Evolutionary conservation across 2,113 vertebrate species (phyloP).

Genomic region (Psettodes erumei): DNA sequence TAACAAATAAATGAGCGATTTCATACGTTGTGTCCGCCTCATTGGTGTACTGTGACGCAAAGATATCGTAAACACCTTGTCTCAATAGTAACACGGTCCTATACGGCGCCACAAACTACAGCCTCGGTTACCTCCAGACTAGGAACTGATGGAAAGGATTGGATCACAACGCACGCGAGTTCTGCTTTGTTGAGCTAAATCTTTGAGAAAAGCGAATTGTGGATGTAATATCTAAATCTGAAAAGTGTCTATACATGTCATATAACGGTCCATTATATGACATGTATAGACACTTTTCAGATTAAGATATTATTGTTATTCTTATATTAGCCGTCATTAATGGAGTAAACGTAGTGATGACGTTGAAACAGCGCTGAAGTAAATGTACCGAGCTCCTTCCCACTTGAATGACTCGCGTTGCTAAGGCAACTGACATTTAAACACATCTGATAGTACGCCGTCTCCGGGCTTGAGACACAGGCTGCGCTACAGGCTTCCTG

Average conservation of each 20-base stretch:
- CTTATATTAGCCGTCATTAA: too few relatives aligned
- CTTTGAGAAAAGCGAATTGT: too few relatives aligned
- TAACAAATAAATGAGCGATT: conserved; percentile 43
- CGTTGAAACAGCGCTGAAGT: too few relatives aligned
- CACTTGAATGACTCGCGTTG: neutral
- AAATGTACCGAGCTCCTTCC: neutral
- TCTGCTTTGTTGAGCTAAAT: too few relatives aligned
- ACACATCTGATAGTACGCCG: neutral
- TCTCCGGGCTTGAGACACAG: neutral
- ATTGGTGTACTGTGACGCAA: neutral
- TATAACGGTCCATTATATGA: too few relatives aligned
- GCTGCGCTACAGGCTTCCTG: neutral
- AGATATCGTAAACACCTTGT: neutral
- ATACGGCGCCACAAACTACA: neutral
- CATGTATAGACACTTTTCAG: too few relatives aligned
- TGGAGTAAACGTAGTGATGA: too few relatives aligned
- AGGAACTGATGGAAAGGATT: neutral
- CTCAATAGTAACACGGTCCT: neutral
- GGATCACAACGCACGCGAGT: neutral
- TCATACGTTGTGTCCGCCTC: neutral
- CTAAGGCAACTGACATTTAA: neutral
- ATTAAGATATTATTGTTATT: too few relatives aligned
- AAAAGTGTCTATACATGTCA: too few relatives aligned
- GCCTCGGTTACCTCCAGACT: neutral
- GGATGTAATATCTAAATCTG: too few relatives aligned